These are phyloP conservation scores for Paradoxurus hermaphroditus DNA, from an alignment of 2,113 vertebrate genomes.

Conservation along the genomic window DNA sequence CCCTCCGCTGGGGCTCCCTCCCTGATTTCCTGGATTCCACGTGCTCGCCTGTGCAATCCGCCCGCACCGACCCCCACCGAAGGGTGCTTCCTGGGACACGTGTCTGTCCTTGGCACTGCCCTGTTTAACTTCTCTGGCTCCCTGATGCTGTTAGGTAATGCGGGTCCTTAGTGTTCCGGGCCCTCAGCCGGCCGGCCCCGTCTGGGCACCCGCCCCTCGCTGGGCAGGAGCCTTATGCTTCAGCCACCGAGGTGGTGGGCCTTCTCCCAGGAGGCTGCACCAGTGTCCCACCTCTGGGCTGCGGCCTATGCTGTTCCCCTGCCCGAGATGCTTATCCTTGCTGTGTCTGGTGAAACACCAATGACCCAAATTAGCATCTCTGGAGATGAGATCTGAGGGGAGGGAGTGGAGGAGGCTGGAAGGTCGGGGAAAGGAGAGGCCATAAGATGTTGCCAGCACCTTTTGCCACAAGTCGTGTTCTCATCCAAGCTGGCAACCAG, in stretches of 20 bases:
- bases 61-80: accelerated
- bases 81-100: background rate
- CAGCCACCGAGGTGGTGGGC: background rate
- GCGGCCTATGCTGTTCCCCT: background rate
- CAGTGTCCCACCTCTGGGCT: background rate
- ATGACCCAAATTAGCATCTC: background rate
- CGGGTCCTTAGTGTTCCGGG: background rate
- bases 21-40: background rate
- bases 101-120: background rate
- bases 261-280: background rate
- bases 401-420: background rate
- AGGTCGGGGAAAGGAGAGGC: background rate
- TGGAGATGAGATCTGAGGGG: background rate
- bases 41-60: no score
- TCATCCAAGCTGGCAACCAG: background rate
- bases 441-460: background rate
- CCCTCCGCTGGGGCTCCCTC: background rate
- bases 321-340: background rate
- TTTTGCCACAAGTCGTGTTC: background rate
- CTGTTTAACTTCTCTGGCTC: background rate
- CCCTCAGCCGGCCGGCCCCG: background rate
- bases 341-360: background rate
- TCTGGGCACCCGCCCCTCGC: background rate
- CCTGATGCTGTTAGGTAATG: background rate
- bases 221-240: background rate